Conservation (phyloP, 2,888 invertebrate species). For the Erpobdella octoculata region DNA sequence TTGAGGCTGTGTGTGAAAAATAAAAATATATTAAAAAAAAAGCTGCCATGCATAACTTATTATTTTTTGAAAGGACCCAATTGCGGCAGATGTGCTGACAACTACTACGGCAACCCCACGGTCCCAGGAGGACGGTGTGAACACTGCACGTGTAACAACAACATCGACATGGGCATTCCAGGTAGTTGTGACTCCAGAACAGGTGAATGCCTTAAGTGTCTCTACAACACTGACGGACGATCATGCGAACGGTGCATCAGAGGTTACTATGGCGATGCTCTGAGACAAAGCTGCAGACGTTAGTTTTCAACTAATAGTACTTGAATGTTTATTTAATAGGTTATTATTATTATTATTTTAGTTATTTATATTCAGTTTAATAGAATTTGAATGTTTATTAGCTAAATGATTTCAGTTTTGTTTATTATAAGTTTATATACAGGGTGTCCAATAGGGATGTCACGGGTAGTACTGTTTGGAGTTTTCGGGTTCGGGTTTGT, state of each 20-base stretch:
- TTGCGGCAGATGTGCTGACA: slow-evolving; percentile 88
- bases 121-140: slow-evolving; percentile 73
- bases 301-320: slow-evolving; percentile 39
- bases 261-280: slow-evolving; percentile 81
- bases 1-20: too few species aligned
- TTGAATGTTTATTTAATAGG: background rate
- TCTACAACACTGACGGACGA: slow-evolving; percentile 78
- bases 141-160: slow-evolving; percentile 83
- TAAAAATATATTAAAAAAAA: too few species aligned
- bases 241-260: slow-evolving; percentile 81
- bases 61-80: slow-evolving; percentile 49
- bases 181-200: slow-evolving; percentile 56
- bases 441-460: too few species aligned
- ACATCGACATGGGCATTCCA: slow-evolving; percentile 73
- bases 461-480: too few species aligned
- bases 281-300: slow-evolving; percentile 67
- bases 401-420: too few species aligned
- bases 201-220: slow-evolving; percentile 35
- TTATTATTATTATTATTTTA: background rate
- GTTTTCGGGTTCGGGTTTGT: too few species aligned
- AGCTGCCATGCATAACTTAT: too few species aligned
- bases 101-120: slow-evolving; percentile 86
- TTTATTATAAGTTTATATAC: too few species aligned
- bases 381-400: too few species aligned
- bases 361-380: background rate